Conservation (phyloP, 2,113 vertebrate species). For the Syngnathus scovelli region DNA sequence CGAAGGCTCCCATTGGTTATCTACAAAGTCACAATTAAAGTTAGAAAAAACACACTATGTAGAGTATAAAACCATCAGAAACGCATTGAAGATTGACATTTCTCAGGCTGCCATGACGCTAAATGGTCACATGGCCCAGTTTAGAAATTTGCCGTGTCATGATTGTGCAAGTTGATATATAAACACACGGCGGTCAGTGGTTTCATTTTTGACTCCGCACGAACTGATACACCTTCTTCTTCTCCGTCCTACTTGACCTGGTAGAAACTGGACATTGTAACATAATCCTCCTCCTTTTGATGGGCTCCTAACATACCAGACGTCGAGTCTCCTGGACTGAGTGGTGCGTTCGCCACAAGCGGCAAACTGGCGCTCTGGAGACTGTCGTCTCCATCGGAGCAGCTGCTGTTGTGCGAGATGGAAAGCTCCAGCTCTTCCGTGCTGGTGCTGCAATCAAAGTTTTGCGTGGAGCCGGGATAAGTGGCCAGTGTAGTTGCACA, state of each 20-base stretch:
- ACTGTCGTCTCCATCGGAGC: neutral
- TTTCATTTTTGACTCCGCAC: too few species aligned
- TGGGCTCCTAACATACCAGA: neutral
- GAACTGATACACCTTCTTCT: too few species aligned
- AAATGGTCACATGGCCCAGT: neutral
- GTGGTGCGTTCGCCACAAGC: neutral
- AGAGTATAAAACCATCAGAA: neutral
- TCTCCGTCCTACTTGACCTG: neutral
- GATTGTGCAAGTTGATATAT: neutral
- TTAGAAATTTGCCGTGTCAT: neutral
- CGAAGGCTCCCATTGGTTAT: neutral
- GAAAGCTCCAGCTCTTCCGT: slow-evolving; percentile 6
- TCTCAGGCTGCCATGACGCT: neutral
- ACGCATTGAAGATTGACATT: neutral
- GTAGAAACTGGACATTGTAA: slow-evolving; percentile 6
- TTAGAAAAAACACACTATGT: neutral
- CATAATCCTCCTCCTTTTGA: slow-evolving; percentile 6
- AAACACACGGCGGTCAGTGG: neutral
- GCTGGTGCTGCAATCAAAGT: neutral
- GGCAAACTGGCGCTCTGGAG: neutral
- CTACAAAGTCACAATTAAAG: neutral
- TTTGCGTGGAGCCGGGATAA: neutral
- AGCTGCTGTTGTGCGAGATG: neutral
- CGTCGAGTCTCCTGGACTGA: neutral
- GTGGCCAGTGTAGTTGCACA: neutral